Conservation (phyloP, 2,113 vertebrate genomes). For the Brevimyrus niger region DNA sequence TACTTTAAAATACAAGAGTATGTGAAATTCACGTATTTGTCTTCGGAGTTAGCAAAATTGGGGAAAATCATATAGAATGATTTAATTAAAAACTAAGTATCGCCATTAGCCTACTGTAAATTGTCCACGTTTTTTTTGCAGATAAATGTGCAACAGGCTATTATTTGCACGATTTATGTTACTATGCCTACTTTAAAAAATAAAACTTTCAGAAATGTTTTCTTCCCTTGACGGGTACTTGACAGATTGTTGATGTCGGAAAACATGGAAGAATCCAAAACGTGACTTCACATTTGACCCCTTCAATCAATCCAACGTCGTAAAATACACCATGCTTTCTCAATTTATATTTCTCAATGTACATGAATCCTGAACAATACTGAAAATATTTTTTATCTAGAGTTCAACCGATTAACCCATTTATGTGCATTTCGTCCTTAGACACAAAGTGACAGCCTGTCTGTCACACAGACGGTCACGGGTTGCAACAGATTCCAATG, state of each 20-base stretch:
- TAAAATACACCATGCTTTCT: neutral
- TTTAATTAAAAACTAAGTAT: neutral
- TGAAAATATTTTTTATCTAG: neutral
- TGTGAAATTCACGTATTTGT: neutral
- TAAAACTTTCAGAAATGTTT: neutral
- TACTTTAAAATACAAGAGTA: neutral
- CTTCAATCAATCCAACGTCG: neutral
- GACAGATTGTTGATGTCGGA: neutral
- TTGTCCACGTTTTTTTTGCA: neutral
- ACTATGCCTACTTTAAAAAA: neutral
- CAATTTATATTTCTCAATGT: neutral
- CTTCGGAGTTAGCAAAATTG: neutral
- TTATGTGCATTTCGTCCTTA: neutral
- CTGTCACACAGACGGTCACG: neutral
- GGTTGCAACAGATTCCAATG: neutral
- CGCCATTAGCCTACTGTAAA: neutral
- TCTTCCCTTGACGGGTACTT: neutral
- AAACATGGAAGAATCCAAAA: neutral
- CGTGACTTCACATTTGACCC: neutral
- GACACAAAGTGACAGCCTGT: neutral
- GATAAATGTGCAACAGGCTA: neutral
- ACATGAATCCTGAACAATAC: neutral
- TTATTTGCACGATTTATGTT: neutral
- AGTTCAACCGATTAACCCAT: neutral
- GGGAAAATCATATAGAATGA: neutral